phyloP scores from a whole-genome alignment of 2,888 invertebrate species.

The Yponomeuta evonymella region DNA sequence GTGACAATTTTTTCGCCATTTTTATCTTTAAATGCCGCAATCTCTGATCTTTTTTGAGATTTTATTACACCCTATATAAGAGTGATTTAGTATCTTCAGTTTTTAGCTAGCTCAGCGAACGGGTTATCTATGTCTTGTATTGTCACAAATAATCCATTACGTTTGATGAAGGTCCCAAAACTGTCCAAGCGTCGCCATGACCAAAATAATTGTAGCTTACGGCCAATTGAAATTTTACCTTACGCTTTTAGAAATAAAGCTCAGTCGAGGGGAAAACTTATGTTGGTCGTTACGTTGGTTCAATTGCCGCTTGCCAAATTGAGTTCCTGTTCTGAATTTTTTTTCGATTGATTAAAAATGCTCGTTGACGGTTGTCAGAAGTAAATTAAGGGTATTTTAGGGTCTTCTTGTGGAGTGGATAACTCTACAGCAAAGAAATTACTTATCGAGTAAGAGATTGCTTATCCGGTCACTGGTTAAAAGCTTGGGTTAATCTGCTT shows the following conservation, averaged over 20 bases:
- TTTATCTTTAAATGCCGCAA: too few relatives aligned
- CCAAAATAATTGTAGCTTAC: background rate
- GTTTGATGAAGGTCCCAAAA: background rate
- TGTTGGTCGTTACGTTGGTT: background rate
- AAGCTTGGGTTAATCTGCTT: too few relatives aligned
- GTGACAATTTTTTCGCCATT: too few relatives aligned
- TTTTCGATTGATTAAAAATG: constrained; percentile 2
- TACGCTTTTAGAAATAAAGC: background rate
- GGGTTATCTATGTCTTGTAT: background rate
- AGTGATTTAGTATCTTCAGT: too few relatives aligned
- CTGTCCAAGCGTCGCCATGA: background rate
- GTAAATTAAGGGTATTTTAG: background rate
- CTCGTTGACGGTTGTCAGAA: background rate
- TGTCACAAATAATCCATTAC: constrained; percentile 3
- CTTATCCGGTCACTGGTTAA: too few relatives aligned
- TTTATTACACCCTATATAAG: too few relatives aligned
- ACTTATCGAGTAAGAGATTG: too few relatives aligned
- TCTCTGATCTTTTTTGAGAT: too few relatives aligned
- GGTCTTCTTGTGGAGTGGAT: background rate
- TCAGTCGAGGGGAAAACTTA: background rate
- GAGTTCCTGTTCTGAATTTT: background rate
- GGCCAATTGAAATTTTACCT: background rate
- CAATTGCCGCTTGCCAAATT: background rate
- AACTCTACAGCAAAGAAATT: background rate
- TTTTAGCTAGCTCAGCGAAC: background rate